phyloP scores from a whole-genome alignment of 2,888 invertebrate genomes.

The Pecten maximus region DNA sequence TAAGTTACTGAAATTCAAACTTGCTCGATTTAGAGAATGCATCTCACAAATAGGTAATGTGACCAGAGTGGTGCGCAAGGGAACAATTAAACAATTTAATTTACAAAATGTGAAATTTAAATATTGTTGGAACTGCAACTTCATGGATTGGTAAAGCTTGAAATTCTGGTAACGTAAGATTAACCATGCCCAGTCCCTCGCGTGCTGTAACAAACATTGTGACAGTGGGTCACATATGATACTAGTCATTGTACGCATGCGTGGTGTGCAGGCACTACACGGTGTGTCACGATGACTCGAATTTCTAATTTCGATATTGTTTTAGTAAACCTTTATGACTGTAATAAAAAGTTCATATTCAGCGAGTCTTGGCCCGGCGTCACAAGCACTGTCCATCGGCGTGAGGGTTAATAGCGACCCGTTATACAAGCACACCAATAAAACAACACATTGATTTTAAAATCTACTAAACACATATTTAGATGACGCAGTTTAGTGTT shows the following conservation, averaged over 20 bases:
- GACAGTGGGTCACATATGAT: background rate
- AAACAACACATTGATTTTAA: constrained; percentile 13
- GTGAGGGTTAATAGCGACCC: background rate
- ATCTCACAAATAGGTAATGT: background rate
- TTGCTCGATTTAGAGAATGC: background rate
- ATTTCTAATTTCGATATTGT: constrained; percentile 25
- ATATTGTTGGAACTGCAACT: background rate
- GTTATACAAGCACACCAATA: background rate
- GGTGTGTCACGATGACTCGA: background rate
- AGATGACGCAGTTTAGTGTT: constrained; percentile 12
- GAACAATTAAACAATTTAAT: background rate
- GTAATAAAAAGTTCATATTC: background rate
- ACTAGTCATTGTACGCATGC: background rate
- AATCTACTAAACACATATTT: background rate
- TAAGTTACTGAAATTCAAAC: background rate
- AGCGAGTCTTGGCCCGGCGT: background rate
- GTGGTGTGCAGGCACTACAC: background rate
- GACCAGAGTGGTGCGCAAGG: background rate
- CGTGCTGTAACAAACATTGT: background rate
- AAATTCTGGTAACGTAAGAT: background rate
- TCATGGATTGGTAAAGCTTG: background rate
- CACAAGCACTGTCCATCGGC: background rate
- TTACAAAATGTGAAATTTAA: background rate
- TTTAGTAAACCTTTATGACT: background rate
- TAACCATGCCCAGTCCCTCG: background rate